Base-by-base conservation (phyloP, 1,140 invertebrate genomes). In the Varroa destructor region DNA sequence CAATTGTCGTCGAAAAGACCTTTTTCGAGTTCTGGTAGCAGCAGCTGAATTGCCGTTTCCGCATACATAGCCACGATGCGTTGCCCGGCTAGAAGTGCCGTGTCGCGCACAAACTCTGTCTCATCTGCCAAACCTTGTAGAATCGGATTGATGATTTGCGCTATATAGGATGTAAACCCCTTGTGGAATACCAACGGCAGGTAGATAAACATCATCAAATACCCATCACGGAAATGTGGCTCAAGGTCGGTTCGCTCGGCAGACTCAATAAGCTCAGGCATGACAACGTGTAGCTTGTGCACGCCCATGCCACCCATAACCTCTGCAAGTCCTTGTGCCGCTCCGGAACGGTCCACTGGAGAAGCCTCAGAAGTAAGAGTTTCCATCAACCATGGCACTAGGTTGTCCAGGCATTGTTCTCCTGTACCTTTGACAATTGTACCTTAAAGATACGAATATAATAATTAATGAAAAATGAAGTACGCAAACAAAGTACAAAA, bases 121-220 rank as follows among this genome's bases (percentile, higher is more conserved):
- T 99, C 97, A 84, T 99, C 96, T 5, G 96, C 94, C 42, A 99
- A 82, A 10, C 94, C 95, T 83, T 86, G 75, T 10, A 99, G 81
- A 76, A 99, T 97, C 0, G 95, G 93, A 80, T 92, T 97, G 75
- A 99, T 93, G 73, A 99, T 97, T 78, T 93, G 89, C 0, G 93
- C 91, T 76, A 99, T 95, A 79, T 97, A 99, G 0, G 89, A 89
- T 5, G 90, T 89, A 79, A 99, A 99, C 77, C 94, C 91, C 67
- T 88, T 86, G 1, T 89, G 91, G 81, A 99, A 98, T 0, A 94
- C 93, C 73, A 88, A 87, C 0, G 97, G 97, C 87, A 99, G 90
- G 80, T 98, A 99, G 78, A 99, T 99, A 79, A 97, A 99, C 90
- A 99, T 93, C 91, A 99, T 97, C 64, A 99, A 97, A 81, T 99